phyloP scores from a whole-genome alignment of 2,888 invertebrate genomes.

The Nephrocerus scutellatus region DNA sequence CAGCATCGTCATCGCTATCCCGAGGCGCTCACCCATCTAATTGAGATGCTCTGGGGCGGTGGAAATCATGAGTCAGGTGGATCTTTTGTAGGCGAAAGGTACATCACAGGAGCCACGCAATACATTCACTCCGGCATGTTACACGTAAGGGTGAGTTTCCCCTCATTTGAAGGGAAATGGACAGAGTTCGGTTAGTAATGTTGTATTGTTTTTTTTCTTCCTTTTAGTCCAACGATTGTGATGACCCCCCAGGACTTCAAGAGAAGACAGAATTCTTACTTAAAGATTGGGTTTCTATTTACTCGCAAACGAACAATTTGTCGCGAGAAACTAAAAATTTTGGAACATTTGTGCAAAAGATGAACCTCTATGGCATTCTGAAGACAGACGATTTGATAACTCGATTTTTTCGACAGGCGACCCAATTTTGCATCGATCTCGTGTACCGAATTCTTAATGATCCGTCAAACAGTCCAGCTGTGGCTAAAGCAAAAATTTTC shows the following conservation, averaged over 20 bases:
- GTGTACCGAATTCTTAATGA: constrained; percentile 80
- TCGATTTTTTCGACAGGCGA: constrained; percentile 92
- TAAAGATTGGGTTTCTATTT: constrained; percentile 91
- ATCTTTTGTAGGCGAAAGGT: constrained; percentile 60
- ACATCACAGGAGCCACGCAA: constrained; percentile 71
- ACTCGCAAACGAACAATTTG: constrained; percentile 62
- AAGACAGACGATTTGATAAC: constrained; percentile 97
- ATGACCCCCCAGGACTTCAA: constrained; percentile 87
- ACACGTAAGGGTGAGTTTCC: constrained; percentile 62
- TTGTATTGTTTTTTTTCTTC: constrained; percentile 12
- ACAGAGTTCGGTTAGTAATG: background rate
- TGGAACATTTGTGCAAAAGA: constrained; percentile 87
- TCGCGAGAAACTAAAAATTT: constrained; percentile 83
- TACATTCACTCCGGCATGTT: constrained; percentile 91
- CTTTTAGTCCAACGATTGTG: constrained; percentile 67
- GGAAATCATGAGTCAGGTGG: constrained; percentile 63
- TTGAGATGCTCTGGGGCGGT: constrained; percentile 71
- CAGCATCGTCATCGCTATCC: constrained; percentile 70
- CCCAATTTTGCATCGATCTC: constrained; percentile 92
- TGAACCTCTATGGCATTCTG: constrained; percentile 92
- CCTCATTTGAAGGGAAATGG: background rate
- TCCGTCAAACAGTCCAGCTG: constrained; percentile 57
- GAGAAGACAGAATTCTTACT: constrained; percentile 92
- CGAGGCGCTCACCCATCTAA: constrained; percentile 72
- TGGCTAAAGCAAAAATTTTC: constrained; percentile 85